Conservation (phyloP, 92 coral and sea anemone species). For the Palythoa heliodiscus region DNA sequence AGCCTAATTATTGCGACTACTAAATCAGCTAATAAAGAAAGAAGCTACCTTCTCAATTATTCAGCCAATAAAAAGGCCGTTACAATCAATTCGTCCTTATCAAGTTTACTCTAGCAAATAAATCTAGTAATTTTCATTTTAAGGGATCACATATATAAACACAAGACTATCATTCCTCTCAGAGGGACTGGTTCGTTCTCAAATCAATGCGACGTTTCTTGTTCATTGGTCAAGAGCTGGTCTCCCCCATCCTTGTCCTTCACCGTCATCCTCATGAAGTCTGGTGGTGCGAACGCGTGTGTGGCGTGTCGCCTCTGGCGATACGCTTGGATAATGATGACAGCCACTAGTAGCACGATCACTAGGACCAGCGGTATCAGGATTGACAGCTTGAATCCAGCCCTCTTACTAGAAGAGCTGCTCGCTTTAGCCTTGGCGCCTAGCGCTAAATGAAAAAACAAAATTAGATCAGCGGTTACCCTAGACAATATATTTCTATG, state of each 20-base stretch:
- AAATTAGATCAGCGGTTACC: neutral
- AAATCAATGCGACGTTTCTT: constrained; percentile 15
- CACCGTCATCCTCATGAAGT: too few relatives aligned
- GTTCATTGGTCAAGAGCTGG: neutral
- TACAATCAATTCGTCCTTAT: too few relatives aligned
- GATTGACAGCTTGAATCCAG: constrained; percentile 15
- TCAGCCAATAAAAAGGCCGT: too few relatives aligned
- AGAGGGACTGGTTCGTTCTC: neutral
- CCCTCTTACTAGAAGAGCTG: neutral
- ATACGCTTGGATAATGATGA: constrained; percentile 8
- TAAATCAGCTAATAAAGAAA: too few relatives aligned
- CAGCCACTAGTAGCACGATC: constrained; percentile 10
- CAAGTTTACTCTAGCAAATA: too few relatives aligned
- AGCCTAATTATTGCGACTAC: too few relatives aligned
- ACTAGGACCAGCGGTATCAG: too few relatives aligned
- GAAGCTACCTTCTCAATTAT: too few relatives aligned
- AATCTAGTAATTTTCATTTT: too few relatives aligned
- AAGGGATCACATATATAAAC: neutral
- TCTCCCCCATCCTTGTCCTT: neutral
- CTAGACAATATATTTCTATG: too few relatives aligned
- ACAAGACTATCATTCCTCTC: neutral
- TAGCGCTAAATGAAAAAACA: neutral
- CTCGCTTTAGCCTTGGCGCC: neutral
- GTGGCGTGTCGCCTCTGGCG: constrained; percentile 7
- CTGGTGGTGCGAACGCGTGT: too few relatives aligned